Base-by-base conservation (phyloP, 2,888 invertebrate genomes). In the Endotricha flammealis region DNA sequence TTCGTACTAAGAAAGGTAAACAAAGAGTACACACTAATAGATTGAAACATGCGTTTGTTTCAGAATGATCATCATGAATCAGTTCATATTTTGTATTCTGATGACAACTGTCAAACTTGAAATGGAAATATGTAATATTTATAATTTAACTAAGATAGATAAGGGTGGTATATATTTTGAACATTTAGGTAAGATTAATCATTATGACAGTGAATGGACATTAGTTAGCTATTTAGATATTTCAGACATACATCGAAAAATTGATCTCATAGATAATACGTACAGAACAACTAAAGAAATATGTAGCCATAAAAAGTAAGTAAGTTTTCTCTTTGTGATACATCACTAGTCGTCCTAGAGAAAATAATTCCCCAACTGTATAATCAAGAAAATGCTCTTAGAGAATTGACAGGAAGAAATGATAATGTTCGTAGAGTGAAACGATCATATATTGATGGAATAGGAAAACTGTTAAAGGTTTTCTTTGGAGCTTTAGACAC, bases 31-130 rank as follows among this genome's bases (percentile, higher is more conserved):
- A 50, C 36, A 40, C 39, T 11, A 44, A 45, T 32, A 22, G 44
- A 36, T 28, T 48, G 41, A 46, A 48, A 41, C 45, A 42, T 38
- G 45, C 44, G 12, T 34, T 46, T 44, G 44, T 46, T 48, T 37
- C 44, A 48, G 42, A 33, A 43, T 46, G 37, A 40, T 24, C 32
- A 4, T 29, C 29, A 23, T 38, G 13, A 20, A 33, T n/a, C n/a
- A n/a, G n/a, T n/a, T n/a, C n/a, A n/a, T n/a, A n/a, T n/a, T n/a
- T n/a, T n/a, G n/a, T 28, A 12, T 22, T 36, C 36, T n/a, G 25
- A 7, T 32, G 32, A 28, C 10, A 25, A 5, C 10, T 25, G 10
- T 10, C n/a, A 10, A 11, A 25, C 5, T 10, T 10, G 10, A 25
- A 25, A n/a, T 14, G 9, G 4, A 13, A n/a, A 29, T 9, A 4